Conservation (phyloP, 2,888 invertebrate genomes). For the Melangyna quadrimaculata region DNA sequence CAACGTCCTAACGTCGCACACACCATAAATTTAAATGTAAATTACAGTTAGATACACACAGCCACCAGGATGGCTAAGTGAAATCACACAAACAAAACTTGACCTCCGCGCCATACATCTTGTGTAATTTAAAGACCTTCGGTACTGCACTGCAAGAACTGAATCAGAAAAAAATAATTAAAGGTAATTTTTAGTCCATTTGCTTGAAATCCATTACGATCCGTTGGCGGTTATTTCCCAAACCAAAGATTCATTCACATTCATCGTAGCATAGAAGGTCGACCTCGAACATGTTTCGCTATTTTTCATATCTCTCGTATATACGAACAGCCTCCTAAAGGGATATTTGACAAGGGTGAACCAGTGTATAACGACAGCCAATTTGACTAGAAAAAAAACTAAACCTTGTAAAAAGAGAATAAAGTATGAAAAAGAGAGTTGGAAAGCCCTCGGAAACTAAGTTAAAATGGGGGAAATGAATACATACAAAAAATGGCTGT, state of each 20-base stretch:
- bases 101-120: constrained; percentile 34
- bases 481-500: constrained; percentile 14
- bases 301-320: background rate
- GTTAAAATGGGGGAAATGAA: background rate
- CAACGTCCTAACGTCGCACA: constrained; percentile 52
- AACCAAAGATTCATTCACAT: constrained; percentile 36
- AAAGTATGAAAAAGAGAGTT: constrained; percentile 33
- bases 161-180: constrained; percentile 15
- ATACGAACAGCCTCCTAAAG: background rate
- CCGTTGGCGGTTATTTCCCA: constrained; percentile 47
- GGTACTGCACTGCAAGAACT: background rate
- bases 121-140: background rate
- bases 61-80: background rate
- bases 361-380: background rate
- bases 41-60: constrained; percentile 48
- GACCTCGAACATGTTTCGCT: constrained; percentile 2
- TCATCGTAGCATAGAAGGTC: background rate
- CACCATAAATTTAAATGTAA: constrained; percentile 44
- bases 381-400: constrained; percentile 13
- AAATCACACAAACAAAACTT: constrained; percentile 16
- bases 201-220: constrained; percentile 65
- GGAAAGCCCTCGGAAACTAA: background rate
- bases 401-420: constrained; percentile 9
- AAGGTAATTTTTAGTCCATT: constrained; percentile 60
- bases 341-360: constrained; percentile 49